Evolutionary conservation across 2,888 invertebrate genomes (phyloP), one percentile per base, ranked within the genome.

Genomic region (Sminthurinus aureus): DNA sequence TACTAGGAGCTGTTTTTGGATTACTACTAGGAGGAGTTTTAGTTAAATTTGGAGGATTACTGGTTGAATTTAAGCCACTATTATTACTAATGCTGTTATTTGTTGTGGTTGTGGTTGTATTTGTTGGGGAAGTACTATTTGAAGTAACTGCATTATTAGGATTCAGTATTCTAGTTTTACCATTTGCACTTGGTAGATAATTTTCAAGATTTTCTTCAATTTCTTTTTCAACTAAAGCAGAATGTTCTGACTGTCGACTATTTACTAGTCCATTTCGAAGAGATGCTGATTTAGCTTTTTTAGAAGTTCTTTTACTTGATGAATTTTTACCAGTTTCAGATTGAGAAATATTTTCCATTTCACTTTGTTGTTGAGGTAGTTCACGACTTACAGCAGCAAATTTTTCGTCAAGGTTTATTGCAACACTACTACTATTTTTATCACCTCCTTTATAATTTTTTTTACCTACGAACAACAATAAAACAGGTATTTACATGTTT

Each of bases 121-220:
- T 58, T 13, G 73, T 6, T 11, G 73, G 26, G 24, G 73, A 15
- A 4, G 73, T 73, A 38, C 38, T 38, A 38, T 38, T 38, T 24
- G 73, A 67, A 18, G 26, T n/a, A 76, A 18, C 20, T 6, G 71
- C 11, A 24, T 24, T 71, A 20, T 18, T 71, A 22, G 71, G 38
- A 38, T 38, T 38, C 38, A 38, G 38, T 38, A 38, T 20, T 71
- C 82, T 77, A 15, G 77, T 66, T 76, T 51, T 50, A 9, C 67
- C 51, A 51, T 66, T 24, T 38, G 77, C 77, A 67, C 50, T 67
- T 1, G 85, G 85, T 50, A 84, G 81, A 79, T 82, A 76, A 76
- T 85, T 86, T 83, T 86, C 86, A 58, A 83, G 83, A 83, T 85
- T 82, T 20, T 85, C 86, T 24, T 81, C 80, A 12, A 71, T 52